phyloP scores from a whole-genome alignment of 2,113 vertebrate species.

The Regulus satrapa region DNA sequence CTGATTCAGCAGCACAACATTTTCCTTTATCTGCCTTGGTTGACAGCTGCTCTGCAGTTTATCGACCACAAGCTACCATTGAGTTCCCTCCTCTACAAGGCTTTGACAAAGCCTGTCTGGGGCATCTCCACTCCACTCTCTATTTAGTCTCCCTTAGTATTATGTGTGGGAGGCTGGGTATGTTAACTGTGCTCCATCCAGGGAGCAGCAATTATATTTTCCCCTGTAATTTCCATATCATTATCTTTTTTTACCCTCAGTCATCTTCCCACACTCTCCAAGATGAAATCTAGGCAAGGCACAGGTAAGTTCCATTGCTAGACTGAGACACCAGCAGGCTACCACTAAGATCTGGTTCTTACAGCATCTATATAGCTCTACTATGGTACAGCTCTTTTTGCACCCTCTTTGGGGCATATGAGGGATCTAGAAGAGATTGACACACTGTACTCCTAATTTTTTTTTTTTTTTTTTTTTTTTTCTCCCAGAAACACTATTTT shows the following conservation, averaged over 20 bases:
- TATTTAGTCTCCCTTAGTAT: background rate
- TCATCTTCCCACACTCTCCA: too few species aligned
- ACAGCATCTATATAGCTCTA: background rate
- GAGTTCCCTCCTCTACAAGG: too few species aligned
- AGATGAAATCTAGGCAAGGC: rapidly evolving
- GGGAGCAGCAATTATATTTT: background rate
- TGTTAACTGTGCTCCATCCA: background rate
- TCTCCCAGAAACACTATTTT: background rate
- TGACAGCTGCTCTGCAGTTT: background rate
- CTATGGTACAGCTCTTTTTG: too few species aligned
- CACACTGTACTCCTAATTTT: background rate
- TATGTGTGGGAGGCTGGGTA: background rate
- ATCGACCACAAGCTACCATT: rapidly evolving
- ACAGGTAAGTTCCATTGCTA: background rate
- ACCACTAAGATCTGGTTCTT: background rate
- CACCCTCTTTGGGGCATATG: background rate
- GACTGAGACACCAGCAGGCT: background rate
- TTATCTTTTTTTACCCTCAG: background rate
- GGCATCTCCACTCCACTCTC: too few species aligned
- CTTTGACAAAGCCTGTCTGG: background rate
- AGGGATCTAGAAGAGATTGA: background rate
- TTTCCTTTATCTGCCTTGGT: background rate
- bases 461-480: background rate
- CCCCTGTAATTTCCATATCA: rapidly evolving
- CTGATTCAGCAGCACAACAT: background rate